Evolutionary conservation across 2,113 vertebrate genomes (phyloP).

Genomic region (Picathartes gymnocephalus): DNA sequence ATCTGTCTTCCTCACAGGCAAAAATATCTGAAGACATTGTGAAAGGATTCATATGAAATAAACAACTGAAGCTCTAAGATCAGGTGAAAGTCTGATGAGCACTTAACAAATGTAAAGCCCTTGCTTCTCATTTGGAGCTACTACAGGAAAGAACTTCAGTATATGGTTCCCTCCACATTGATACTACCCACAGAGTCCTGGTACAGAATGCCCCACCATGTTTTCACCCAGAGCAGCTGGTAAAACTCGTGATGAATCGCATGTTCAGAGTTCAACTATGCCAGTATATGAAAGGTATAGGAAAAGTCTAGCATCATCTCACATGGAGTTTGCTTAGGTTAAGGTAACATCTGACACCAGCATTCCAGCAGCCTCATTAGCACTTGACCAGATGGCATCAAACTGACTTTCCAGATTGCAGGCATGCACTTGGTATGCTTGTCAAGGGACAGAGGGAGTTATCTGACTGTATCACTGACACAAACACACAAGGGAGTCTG

Average conservation of each 20-base stretch:
- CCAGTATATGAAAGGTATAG: background rate
- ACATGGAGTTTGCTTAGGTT: background rate
- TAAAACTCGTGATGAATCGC: background rate
- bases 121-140: background rate
- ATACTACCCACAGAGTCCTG: background rate
- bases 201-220: background rate
- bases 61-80: background rate
- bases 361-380: constrained; percentile 39
- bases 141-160: background rate
- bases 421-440: background rate
- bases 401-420: constrained; percentile 58
- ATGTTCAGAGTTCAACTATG: background rate
- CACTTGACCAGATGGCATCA: constrained; percentile 56
- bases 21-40: background rate
- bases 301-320: background rate
- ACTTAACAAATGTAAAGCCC: background rate
- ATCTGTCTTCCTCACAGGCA: background rate
- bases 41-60: background rate
- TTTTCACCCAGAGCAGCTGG: background rate
- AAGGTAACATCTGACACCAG: constrained; percentile 31
- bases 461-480: constrained; percentile 11
- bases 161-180: background rate
- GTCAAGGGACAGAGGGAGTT: constrained; percentile 33
- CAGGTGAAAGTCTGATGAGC: background rate
- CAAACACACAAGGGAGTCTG: background rate